These are phyloP conservation scores for Prorops nasuta DNA, from an alignment of 1,140 invertebrate genomes.

Conservation along the genomic window DNA sequence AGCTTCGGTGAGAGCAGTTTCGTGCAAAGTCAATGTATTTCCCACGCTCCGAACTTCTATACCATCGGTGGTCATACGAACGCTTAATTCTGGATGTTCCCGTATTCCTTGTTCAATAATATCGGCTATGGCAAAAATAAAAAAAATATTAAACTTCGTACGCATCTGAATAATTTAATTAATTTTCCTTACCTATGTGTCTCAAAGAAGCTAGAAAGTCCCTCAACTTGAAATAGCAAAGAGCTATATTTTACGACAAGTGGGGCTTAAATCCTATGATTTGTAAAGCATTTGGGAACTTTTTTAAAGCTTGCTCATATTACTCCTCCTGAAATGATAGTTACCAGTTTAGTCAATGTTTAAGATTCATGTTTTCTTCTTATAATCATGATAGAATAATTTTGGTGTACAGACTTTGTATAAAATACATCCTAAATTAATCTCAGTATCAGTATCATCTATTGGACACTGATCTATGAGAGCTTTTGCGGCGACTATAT, in stretches of 20 bases:
- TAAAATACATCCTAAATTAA: slow-evolving; percentile 94
- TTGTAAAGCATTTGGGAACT: slow-evolving; percentile 87
- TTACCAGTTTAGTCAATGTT: neutral
- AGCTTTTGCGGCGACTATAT: slow-evolving; percentile 85
- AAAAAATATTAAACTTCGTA: neutral
- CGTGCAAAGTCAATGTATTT: slow-evolving; percentile 92
- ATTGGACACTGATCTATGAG: slow-evolving; percentile 86
- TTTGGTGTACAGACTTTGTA: no score
- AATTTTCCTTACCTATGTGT: slow-evolving; percentile 66
- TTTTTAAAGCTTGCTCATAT: slow-evolving; percentile 89
- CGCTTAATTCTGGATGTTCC: slow-evolving; percentile 96
- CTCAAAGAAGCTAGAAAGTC: slow-evolving; percentile 90
- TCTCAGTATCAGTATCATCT: slow-evolving; percentile 91
- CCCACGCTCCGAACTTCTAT: slow-evolving; percentile 96
- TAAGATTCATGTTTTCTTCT: slow-evolving; percentile 1
- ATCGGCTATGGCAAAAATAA: slow-evolving; percentile 65
- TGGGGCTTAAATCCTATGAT: slow-evolving; percentile 86
- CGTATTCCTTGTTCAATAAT: slow-evolving; percentile 96
- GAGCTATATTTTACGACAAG: slow-evolving; percentile 92
- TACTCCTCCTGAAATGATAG: slow-evolving; percentile 67
- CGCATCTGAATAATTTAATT: neutral
- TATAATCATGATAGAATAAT: no score
- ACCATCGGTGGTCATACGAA: slow-evolving; percentile 97
- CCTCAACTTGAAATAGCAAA: slow-evolving; percentile 93
- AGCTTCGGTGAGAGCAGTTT: slow-evolving; percentile 96